Evolutionary conservation across 2,888 invertebrate species (phyloP).

Genomic region (Morpho achilles): DNA sequence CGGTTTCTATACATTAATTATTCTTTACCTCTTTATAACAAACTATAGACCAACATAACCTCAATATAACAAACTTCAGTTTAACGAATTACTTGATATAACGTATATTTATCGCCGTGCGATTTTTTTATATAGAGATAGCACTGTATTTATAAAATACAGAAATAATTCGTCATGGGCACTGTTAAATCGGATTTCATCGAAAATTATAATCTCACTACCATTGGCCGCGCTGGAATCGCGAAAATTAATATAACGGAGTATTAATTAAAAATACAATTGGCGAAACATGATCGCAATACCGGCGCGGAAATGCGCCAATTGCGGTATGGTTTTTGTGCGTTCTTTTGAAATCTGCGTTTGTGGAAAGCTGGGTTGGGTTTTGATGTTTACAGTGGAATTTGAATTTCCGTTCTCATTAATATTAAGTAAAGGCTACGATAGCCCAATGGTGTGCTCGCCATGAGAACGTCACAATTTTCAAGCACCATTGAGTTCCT

Average conservation of each 20-base stretch:
- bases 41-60: no score
- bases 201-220: background rate
- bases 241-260: conserved; percentile 16
- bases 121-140: no score
- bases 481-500: no score
- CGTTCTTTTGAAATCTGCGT: conserved; percentile 1
- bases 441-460: no score
- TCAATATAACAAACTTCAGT: no score
- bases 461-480: no score
- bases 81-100: no score
- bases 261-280: conserved; percentile 26
- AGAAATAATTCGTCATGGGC: background rate
- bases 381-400: background rate
- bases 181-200: background rate
- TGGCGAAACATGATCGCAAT: conserved; percentile 16
- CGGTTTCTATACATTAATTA: background rate
- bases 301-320: conserved; percentile 8
- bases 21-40: background rate
- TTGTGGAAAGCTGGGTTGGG: background rate
- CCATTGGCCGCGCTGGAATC: background rate
- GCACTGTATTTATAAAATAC: no score
- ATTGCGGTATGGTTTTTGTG: conserved; percentile 9
- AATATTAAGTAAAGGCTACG: no score
- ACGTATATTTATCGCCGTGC: no score
- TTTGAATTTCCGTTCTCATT: no score